These are phyloP conservation scores for Noctilio leporinus DNA, from an alignment of 2,113 vertebrate genomes.

Conservation along the genomic window DNA sequence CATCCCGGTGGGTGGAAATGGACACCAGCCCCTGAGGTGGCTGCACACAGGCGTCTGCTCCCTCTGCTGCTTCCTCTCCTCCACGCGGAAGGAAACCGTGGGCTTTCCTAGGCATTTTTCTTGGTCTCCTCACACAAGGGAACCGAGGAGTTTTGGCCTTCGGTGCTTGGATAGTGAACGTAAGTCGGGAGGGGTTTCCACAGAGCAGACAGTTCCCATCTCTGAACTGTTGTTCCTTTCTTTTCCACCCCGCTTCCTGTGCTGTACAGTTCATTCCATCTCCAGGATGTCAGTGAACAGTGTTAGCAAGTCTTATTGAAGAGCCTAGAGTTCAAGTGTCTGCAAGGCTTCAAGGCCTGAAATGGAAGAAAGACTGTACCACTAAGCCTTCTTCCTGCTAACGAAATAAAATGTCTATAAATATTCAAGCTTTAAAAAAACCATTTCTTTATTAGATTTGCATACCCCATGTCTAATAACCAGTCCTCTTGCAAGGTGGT, in stretches of 20 bases:
- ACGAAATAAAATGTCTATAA: background rate
- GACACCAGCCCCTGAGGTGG: background rate
- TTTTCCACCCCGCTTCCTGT: background rate
- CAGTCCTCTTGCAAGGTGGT: background rate
- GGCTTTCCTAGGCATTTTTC: slow-evolving; percentile 24
- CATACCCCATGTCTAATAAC: background rate
- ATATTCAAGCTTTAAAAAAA: background rate
- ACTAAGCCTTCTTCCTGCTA: background rate
- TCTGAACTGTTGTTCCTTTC: background rate
- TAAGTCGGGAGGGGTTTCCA: slow-evolving; percentile 7
- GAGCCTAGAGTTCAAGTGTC: background rate
- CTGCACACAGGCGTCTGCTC: background rate
- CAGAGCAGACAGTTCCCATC: background rate
- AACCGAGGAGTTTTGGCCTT: slow-evolving; percentile 11
- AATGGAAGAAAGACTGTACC: background rate
- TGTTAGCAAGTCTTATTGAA: background rate
- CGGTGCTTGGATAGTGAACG: background rate
- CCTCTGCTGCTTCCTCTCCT: background rate
- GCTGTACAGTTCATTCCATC: background rate
- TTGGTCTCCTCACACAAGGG: background rate
- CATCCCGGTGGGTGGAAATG: slow-evolving; percentile 11
- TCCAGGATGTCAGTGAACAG: background rate
- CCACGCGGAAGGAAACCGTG: background rate
- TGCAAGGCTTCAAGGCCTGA: background rate
- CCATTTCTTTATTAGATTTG: background rate